phyloP scores from a whole-genome alignment of 2,888 invertebrate species.

The Sinhomidia bicolor region DNA sequence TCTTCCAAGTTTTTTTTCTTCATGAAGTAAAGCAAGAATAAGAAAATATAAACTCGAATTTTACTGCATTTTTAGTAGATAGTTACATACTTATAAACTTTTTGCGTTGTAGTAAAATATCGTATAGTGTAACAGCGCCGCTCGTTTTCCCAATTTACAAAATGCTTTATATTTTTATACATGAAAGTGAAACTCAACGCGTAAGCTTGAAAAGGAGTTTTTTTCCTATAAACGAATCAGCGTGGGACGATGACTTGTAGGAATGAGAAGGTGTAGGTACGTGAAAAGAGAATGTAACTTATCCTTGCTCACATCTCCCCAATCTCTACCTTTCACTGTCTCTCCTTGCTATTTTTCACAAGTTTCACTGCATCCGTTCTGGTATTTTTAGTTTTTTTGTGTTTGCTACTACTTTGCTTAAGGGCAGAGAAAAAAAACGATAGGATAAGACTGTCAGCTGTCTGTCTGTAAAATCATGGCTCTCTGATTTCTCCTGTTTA shows the following conservation, averaged over 20 bases:
- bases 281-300: not conserved
- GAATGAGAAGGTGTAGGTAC: not conserved
- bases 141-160: slow-evolving; percentile 48
- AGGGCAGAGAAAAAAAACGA: slow-evolving; percentile 41
- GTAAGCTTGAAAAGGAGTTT: too few relatives aligned
- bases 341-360: slow-evolving; percentile 8
- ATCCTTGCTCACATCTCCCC: slow-evolving; percentile 10
- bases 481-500: slow-evolving; percentile 3
- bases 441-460: slow-evolving; percentile 44
- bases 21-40: slow-evolving; percentile 36
- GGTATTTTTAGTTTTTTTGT: slow-evolving; percentile 41
- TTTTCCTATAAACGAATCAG: not conserved
- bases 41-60: slow-evolving; percentile 53
- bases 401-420: slow-evolving; percentile 31
- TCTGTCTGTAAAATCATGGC: slow-evolving; percentile 3
- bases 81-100: slow-evolving; percentile 44
- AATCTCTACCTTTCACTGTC: slow-evolving; percentile 2
- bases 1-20: not conserved
- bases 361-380: slow-evolving; percentile 34
- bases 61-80: slow-evolving; percentile 58
- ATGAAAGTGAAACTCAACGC: not conserved
- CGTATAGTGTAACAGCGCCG: not conserved
- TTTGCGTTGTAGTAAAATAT: not conserved
- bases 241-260: not conserved
- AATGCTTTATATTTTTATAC: not conserved